Evolutionary conservation across 2,797 vertebrate species (phyloP).

Genomic region (Bovichtus variegatus): DNA sequence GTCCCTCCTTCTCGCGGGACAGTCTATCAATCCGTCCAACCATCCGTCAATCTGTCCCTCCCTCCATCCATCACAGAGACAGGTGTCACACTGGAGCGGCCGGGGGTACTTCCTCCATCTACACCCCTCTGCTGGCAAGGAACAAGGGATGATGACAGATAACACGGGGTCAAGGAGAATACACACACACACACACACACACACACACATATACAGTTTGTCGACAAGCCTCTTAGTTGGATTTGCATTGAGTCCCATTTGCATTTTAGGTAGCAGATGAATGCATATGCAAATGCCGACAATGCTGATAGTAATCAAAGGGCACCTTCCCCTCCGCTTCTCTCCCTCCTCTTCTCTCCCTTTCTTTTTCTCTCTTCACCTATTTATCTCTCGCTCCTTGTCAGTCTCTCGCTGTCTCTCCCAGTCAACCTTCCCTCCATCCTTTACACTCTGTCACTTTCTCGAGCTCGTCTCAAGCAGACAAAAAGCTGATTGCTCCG

Average conservation of each 20-base stretch:
- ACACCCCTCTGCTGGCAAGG: constrained; percentile 64
- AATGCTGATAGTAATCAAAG: constrained; percentile 88
- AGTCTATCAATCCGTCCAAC: constrained; percentile 71
- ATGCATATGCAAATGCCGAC: constrained; percentile 92
- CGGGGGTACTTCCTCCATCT: constrained; percentile 74
- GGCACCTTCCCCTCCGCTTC: constrained; percentile 76
- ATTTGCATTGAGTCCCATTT: constrained; percentile 84
- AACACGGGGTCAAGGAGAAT: constrained; percentile 77
- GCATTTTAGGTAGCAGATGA: constrained; percentile 89
- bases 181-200: constrained; percentile 33
- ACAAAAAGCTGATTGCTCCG: constrained; percentile 54
- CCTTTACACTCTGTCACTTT: constrained; percentile 44
- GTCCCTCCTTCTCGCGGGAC: constrained; percentile 61
- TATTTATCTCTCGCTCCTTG: constrained; percentile 52
- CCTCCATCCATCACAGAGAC: constrained; percentile 74
- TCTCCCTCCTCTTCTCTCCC: constrained; percentile 45
- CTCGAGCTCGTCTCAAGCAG: constrained; percentile 30
- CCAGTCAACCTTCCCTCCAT: constrained; percentile 51
- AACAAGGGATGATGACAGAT: constrained; percentile 80
- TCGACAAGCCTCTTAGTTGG: constrained; percentile 67
- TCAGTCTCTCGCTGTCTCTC: constrained; percentile 45
- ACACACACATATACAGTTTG: constrained; percentile 61
- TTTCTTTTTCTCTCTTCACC: constrained; percentile 40
- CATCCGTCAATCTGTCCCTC: constrained; percentile 68
- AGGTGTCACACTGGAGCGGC: constrained; percentile 73